These are phyloP conservation scores for Chanos chanos DNA, from an alignment of 2,797 vertebrate genomes.

Conservation along the genomic window DNA sequence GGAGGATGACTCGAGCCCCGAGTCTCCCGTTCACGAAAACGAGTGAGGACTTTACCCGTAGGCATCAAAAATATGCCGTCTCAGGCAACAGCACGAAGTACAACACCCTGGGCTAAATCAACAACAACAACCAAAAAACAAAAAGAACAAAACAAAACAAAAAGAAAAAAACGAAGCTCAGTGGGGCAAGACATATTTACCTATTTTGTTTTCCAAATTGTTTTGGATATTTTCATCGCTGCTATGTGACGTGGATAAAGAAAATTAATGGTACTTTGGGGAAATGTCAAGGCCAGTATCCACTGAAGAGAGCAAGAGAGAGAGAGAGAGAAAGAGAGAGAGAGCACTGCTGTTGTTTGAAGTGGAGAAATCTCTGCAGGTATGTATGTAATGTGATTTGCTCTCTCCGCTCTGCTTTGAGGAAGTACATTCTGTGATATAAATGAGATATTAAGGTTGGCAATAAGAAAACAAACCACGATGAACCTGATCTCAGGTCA, in stretches of 20 bases:
- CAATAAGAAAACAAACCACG: slow-evolving; percentile 47
- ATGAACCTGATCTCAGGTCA: slow-evolving; percentile 6
- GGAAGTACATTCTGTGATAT: slow-evolving; percentile 34
- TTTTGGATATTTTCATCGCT: no score
- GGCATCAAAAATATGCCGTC: slow-evolving; percentile 1
- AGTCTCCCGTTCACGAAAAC: slow-evolving; percentile 81
- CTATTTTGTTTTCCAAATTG: no score
- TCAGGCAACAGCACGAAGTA: slow-evolving; percentile 23
- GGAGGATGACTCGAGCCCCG: slow-evolving; percentile 85
- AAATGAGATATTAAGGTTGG: slow-evolving; percentile 7
- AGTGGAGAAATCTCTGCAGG: slow-evolving; percentile 28
- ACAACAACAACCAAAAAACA: no score
- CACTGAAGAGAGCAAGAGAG: no score
- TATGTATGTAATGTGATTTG: slow-evolving; percentile 42
- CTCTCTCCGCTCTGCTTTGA: slow-evolving; percentile 23
- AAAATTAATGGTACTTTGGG: no score
- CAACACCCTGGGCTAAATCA: no score
- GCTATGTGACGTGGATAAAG: no score
- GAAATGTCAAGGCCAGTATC: no score
- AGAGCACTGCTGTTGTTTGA: slow-evolving; percentile 14
- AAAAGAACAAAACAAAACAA: no score
- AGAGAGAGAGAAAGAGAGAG: slow-evolving; percentile 1
- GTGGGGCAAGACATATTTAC: no score
- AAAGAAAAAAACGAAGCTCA: no score
- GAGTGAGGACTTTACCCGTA: slow-evolving; percentile 58